These are phyloP conservation scores for Ormyrus pomaceus DNA, from an alignment of 2,888 invertebrate species.

Conservation along the genomic window DNA sequence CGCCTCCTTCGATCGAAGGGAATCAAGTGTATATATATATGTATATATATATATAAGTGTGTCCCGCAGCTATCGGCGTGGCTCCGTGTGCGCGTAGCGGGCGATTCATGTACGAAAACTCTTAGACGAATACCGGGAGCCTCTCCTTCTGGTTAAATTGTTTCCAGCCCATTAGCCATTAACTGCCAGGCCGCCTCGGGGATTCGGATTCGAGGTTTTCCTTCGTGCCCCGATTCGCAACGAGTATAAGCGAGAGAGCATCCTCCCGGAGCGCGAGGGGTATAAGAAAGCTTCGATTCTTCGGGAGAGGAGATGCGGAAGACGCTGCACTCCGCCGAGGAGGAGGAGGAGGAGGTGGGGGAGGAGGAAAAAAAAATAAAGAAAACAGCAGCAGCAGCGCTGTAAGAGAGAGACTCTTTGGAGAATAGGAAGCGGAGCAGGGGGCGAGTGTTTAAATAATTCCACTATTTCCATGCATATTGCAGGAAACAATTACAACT, in stretches of 20 bases:
- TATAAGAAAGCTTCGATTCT: slow-evolving; percentile 25
- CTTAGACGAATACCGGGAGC: slow-evolving; percentile 22
- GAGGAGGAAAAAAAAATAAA: no score
- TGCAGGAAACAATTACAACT: slow-evolving; percentile 76
- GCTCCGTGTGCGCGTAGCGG: neutral
- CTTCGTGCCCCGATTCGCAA: slow-evolving; percentile 60
- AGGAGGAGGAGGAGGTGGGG: no score
- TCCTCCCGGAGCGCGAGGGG: neutral
- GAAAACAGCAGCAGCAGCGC: neutral
- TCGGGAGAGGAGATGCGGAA: neutral
- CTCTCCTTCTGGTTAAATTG: slow-evolving; percentile 66
- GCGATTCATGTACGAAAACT: slow-evolving; percentile 32
- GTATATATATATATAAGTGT: no score
- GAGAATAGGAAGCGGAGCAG: slow-evolving; percentile 63
- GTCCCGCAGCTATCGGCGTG: slow-evolving; percentile 1
- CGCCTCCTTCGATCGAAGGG: slow-evolving; percentile 28
- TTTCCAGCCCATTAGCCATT: slow-evolving; percentile 73
- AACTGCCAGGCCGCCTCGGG: slow-evolving; percentile 61
- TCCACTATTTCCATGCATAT: slow-evolving; percentile 75
- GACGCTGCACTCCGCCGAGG: no score
- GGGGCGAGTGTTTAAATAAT: slow-evolving; percentile 73
- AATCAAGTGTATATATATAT: slow-evolving; percentile 24
- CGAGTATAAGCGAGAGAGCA: slow-evolving; percentile 46
- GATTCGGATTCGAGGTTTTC: slow-evolving; percentile 68
- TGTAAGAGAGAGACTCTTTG: slow-evolving; percentile 50